Conservation (phyloP, 2,888 invertebrate genomes). For the Sphaerolaimus hirsutus region DNA sequence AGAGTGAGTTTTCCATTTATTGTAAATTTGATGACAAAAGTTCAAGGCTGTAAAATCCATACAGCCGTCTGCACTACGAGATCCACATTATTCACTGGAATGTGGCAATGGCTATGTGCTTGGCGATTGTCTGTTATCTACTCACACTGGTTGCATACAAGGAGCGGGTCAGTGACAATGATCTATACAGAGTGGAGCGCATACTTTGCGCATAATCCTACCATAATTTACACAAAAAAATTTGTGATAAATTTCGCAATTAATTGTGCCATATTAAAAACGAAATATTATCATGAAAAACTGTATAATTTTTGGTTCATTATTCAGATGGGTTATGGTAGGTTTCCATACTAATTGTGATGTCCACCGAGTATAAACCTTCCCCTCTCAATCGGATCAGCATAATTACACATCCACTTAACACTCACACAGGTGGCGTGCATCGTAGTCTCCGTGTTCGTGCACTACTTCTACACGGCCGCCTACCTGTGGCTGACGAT, state of each 20-base stretch:
- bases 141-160: constrained; percentile 3
- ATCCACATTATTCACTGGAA: constrained; percentile 9
- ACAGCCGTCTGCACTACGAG: constrained; percentile 6
- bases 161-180: constrained; percentile 1
- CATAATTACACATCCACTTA: too few species aligned
- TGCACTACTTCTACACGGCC: constrained; percentile 9
- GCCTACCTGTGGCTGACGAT: constrained; percentile 4
- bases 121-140: constrained; percentile 8
- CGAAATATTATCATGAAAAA: too few species aligned
- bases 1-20: background rate
- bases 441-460: constrained; percentile 7
- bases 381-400: too few species aligned
- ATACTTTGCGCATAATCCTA: too few species aligned
- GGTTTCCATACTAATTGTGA: too few species aligned
- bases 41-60: background rate
- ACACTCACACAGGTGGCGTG: constrained; percentile 7
- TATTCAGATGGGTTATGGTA: too few species aligned
- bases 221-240: too few species aligned
- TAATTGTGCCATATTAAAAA: too few species aligned
- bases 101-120: constrained; percentile 5
- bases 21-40: background rate
- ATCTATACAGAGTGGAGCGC: too few species aligned
- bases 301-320: too few species aligned
- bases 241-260: too few species aligned
- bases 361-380: too few species aligned